These are phyloP conservation scores for Hippocampus comes DNA, from an alignment of 2,113 vertebrate genomes.

Conservation along the genomic window DNA sequence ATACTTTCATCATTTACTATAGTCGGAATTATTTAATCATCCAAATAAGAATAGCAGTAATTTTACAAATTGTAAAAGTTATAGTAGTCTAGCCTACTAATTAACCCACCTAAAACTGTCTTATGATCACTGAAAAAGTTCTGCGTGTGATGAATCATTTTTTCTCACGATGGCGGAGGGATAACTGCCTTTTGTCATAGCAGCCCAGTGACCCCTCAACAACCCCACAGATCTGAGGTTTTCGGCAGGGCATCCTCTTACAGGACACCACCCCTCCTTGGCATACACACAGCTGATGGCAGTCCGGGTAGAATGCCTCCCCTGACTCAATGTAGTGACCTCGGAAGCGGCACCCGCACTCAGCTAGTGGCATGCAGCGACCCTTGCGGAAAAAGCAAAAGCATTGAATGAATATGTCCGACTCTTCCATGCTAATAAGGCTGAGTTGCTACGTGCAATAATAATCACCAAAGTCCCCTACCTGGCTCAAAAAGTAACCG, in stretches of 20 bases:
- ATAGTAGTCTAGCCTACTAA: background rate
- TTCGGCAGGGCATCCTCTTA: background rate
- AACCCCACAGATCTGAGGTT: background rate
- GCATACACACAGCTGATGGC: background rate
- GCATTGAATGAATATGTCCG: background rate
- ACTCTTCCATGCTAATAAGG: no score
- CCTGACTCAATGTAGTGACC: background rate
- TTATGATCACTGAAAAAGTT: background rate
- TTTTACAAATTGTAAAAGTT: background rate
- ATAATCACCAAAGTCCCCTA: background rate
- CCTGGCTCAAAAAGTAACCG: slow-evolving; percentile 20
- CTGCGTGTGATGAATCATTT: background rate
- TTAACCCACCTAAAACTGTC: background rate
- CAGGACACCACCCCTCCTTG: background rate
- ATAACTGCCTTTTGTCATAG: background rate
- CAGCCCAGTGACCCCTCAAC: background rate
- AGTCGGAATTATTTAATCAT: background rate
- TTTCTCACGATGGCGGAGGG: background rate
- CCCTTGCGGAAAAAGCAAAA: background rate
- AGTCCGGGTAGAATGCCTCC: background rate
- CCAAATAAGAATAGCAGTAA: background rate
- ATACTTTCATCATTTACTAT: background rate
- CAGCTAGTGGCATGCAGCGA: slow-evolving; percentile 4
- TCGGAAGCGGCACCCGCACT: slow-evolving; percentile 6
- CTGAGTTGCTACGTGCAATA: background rate